A percentile compares a stretch with the other conserved stretches of the same genome.
These are phyloP conservation scores for Tragulus kanchil DNA, from an alignment of 2,113 vertebrate species.

Conservation along the genomic window DNA sequence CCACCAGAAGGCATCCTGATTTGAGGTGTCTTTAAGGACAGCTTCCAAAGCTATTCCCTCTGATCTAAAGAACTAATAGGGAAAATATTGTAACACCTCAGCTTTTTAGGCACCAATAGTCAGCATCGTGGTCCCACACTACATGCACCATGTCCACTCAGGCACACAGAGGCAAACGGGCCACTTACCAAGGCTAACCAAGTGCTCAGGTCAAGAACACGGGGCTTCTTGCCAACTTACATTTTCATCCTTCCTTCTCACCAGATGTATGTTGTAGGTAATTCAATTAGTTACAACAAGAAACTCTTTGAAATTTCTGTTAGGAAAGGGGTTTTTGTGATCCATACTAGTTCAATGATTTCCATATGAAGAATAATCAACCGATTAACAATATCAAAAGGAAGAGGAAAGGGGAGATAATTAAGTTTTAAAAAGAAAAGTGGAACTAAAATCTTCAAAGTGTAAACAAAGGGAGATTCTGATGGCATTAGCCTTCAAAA, in stretches of 20 bases:
- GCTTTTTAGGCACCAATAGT: not conserved
- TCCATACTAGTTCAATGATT: not conserved
- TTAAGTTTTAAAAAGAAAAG: not conserved
- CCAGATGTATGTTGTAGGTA: not conserved
- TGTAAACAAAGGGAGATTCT: not conserved
- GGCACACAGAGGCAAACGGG: no score
- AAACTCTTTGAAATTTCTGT: conserved; percentile 1
- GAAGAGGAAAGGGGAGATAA: not conserved
- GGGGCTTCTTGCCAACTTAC: not conserved
- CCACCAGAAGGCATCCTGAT: not conserved
- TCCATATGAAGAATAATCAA: not conserved
- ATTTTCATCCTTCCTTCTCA: not conserved
- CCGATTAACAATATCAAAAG: not conserved
- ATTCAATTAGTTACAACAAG: not conserved
- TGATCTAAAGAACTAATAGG: not conserved
- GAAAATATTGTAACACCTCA: not conserved
- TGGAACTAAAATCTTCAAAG: not conserved
- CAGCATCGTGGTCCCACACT: not conserved
- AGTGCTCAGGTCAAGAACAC: not conserved
- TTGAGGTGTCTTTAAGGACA: not conserved
- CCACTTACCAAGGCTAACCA: not conserved
- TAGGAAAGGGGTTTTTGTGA: not conserved
- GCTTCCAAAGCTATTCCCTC: not conserved
- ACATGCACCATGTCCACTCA: fast-evolving
- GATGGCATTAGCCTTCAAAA: not conserved